Percentiles rank a stretch among this genome's conserved stretches.
Conservation (phyloP, 2,113 vertebrate genomes). For the Heterotis niloticus region DNA sequence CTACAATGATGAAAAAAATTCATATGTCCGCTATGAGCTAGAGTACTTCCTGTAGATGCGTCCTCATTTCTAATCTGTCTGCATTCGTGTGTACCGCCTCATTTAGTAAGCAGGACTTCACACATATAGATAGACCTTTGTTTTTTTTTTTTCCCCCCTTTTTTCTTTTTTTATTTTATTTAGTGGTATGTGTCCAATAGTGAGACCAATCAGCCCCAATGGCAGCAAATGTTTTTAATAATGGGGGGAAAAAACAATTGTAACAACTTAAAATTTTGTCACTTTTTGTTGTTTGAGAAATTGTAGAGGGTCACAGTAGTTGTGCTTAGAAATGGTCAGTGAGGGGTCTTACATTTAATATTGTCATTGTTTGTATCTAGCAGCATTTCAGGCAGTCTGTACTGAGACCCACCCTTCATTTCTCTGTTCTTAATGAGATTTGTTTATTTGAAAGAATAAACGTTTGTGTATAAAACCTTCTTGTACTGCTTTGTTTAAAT, state of each 20-base stretch:
- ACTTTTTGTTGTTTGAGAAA: slow-evolving; percentile 44
- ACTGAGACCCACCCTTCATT: slow-evolving; percentile 73
- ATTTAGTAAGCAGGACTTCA: slow-evolving; percentile 34
- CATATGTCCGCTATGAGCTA: slow-evolving; percentile 91
- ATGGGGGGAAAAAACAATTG: slow-evolving; percentile 27
- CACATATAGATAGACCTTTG: slow-evolving; percentile 32
- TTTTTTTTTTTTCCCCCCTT: too few relatives aligned
- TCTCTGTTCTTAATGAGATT: slow-evolving; percentile 84
- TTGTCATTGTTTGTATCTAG: slow-evolving; percentile 58
- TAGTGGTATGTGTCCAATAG: slow-evolving; percentile 38
- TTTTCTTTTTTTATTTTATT: too few relatives aligned
- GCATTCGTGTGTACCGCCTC: neutral
- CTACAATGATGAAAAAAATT: slow-evolving; percentile 98
- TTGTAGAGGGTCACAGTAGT: slow-evolving; percentile 32
- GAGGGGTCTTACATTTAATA: slow-evolving; percentile 43
- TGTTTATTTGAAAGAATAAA: slow-evolving; percentile 94
- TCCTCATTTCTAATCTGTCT: slow-evolving; percentile 17
- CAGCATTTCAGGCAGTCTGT: slow-evolving; percentile 64
- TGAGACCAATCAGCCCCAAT: slow-evolving; percentile 28
- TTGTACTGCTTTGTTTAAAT: neutral
- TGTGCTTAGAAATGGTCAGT: slow-evolving; percentile 35
- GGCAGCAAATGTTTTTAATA: slow-evolving; percentile 39
- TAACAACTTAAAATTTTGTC: slow-evolving; percentile 48
- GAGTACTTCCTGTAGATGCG: slow-evolving; percentile 87
- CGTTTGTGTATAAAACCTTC: slow-evolving; percentile 86